Conservation (phyloP, 1,140 invertebrate genomes). For the Drosophila prosaltans region DNA sequence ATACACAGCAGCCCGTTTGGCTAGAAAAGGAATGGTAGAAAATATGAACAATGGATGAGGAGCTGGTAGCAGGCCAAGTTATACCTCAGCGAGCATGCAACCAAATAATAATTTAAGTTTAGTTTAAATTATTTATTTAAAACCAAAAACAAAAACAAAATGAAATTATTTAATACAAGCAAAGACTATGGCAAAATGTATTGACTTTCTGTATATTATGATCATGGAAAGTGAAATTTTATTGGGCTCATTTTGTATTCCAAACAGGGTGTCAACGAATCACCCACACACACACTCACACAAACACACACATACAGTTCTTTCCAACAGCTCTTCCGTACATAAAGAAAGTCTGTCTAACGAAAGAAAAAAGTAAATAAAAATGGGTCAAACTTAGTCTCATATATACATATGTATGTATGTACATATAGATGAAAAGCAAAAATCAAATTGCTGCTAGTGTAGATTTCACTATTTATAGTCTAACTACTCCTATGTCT, state of each 20-base stretch:
- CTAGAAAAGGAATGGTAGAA: slow-evolving; percentile 79
- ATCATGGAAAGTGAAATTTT: slow-evolving; percentile 67
- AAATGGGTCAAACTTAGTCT: slow-evolving; percentile 54
- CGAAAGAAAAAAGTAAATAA: slow-evolving; percentile 16
- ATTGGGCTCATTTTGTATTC: slow-evolving; percentile 55
- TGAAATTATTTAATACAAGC: slow-evolving; percentile 50
- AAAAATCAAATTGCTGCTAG: slow-evolving; percentile 25
- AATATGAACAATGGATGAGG: not conserved
- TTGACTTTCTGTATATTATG: slow-evolving; percentile 22
- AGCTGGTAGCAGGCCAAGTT: slow-evolving; percentile 58
- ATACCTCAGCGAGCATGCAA: slow-evolving; percentile 77
- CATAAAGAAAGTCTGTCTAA: slow-evolving; percentile 53
- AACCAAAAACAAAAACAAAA: not conserved
- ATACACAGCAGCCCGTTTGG: slow-evolving; percentile 81
- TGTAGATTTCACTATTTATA: slow-evolving; percentile 53
- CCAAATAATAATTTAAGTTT: slow-evolving; percentile 81
- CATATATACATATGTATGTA: too few relatives aligned
- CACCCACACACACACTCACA: slow-evolving; percentile 10
- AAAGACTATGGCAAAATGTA: slow-evolving; percentile 27
- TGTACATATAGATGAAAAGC: not conserved
- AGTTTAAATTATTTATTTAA: slow-evolving; percentile 81
- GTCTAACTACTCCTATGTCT: slow-evolving; percentile 29
- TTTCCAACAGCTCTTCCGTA: slow-evolving; percentile 57
- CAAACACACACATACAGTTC: slow-evolving; percentile 40
- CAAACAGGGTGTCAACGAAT: slow-evolving; percentile 45